These are phyloP conservation scores for Psix sp. DNA, from an alignment of 1,140 invertebrate species.

Conservation along the genomic window DNA sequence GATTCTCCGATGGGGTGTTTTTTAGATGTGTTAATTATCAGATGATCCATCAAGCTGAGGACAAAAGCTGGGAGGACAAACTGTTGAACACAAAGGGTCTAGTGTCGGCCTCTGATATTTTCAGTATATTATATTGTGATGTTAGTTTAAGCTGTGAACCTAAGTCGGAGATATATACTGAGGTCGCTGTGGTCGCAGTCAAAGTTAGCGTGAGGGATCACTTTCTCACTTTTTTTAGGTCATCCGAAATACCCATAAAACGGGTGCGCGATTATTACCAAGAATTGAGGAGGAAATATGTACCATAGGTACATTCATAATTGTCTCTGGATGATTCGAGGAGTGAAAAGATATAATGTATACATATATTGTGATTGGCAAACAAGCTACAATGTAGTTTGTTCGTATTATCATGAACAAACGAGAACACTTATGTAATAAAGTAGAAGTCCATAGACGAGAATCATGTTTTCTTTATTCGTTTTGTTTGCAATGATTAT, in stretches of 20 bases:
- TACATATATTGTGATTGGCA: constrained; percentile 76
- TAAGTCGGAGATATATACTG: constrained; percentile 70
- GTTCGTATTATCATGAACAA: constrained; percentile 75
- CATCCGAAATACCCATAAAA: constrained; percentile 61
- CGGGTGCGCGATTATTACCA: constrained; percentile 59
- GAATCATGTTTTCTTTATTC: constrained; percentile 51
- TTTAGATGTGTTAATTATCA: constrained; percentile 2
- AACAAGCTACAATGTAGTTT: constrained; percentile 77
- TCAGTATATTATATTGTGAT: constrained; percentile 76
- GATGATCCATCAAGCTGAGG: constrained; percentile 59
- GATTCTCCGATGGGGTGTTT: constrained; percentile 5
- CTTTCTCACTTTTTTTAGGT: constrained; percentile 71
- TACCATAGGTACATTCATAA: constrained; percentile 68
- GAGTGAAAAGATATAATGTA: constrained; percentile 63
- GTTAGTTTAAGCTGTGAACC: constrained; percentile 74
- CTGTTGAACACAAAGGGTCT: constrained; percentile 64
- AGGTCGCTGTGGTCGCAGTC: constrained; percentile 72
- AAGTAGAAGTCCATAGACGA: constrained; percentile 76
- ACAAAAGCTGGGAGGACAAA: constrained; percentile 50
- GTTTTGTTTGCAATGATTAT: constrained; percentile 11
- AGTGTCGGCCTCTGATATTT: constrained; percentile 68
- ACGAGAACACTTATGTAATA: constrained; percentile 76
- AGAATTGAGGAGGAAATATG: constrained; percentile 62
- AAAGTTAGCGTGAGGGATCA: constrained; percentile 69
- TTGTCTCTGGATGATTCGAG: constrained; percentile 72